phyloP scores from a whole-genome alignment of 1,140 invertebrate genomes.

The Vanessa tameamea region DNA sequence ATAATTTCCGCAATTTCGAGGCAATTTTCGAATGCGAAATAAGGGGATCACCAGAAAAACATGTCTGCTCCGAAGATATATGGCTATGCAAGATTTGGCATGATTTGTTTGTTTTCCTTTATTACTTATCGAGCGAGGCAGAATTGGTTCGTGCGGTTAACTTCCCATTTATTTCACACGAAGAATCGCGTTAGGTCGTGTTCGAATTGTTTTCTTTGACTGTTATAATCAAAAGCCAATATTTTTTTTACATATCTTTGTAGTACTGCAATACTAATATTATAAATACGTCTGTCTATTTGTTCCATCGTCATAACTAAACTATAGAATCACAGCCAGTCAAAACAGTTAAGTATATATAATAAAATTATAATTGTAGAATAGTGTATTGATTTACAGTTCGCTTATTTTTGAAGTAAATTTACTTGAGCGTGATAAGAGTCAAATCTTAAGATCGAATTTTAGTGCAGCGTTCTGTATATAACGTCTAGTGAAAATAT shows the following conservation, averaged over 20 bases:
- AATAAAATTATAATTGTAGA: too few relatives aligned
- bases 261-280: too few relatives aligned
- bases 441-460: too few relatives aligned
- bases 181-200: neutral
- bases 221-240: neutral
- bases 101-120: conserved; percentile 42
- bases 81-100: conserved; percentile 41
- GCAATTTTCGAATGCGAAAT: conserved; percentile 50
- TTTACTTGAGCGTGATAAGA: too few relatives aligned
- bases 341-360: too few relatives aligned
- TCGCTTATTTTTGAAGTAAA: too few relatives aligned
- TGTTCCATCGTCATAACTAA: too few relatives aligned
- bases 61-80: conserved; percentile 40
- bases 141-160: conserved; percentile 31
- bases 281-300: too few relatives aligned
- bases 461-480: too few relatives aligned
- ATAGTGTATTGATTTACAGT: too few relatives aligned
- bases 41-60: conserved; percentile 48
- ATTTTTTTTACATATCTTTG: neutral
- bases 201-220: neutral
- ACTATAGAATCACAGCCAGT: too few relatives aligned
- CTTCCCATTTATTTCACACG: conserved; percentile 29
- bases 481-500: too few relatives aligned
- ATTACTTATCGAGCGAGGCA: conserved; percentile 37
- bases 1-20: conserved; percentile 40